Conservation (phyloP, 2,797 vertebrate genomes). For the Rhinogobio ventralis region DNA sequence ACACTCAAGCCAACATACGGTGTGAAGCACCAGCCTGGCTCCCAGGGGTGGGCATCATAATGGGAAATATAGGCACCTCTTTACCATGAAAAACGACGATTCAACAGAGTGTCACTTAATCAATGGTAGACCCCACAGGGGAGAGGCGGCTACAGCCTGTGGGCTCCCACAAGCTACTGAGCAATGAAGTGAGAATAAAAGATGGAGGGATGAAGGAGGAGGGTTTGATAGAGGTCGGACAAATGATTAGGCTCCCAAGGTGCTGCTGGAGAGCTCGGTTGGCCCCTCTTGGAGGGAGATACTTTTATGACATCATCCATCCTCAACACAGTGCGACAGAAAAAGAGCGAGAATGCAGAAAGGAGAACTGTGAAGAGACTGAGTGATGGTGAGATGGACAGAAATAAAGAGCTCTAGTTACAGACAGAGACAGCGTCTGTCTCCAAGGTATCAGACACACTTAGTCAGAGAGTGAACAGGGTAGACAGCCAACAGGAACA, state of each 20-base stretch:
- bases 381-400: neutral
- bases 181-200: slow-evolving; percentile 64
- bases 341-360: slow-evolving; percentile 53
- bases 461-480: slow-evolving; percentile 22
- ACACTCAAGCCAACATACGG: neutral
- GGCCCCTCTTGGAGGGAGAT: slow-evolving; percentile 66
- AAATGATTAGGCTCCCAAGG: slow-evolving; percentile 61
- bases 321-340: slow-evolving; percentile 60
- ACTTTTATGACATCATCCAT: slow-evolving; percentile 72
- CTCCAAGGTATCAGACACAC: slow-evolving; percentile 44
- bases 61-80: slow-evolving; percentile 72
- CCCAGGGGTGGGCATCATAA: slow-evolving; percentile 64
- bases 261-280: slow-evolving; percentile 50
- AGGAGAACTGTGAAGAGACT: slow-evolving; percentile 8
- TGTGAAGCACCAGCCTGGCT: slow-evolving; percentile 38
- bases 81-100: slow-evolving; percentile 76
- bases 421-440: slow-evolving; percentile 37
- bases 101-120: slow-evolving; percentile 75
- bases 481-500: slow-evolving; percentile 32
- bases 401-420: slow-evolving; percentile 39
- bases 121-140: slow-evolving; percentile 70
- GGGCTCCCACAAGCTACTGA: slow-evolving; percentile 58
- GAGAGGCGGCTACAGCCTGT: slow-evolving; percentile 48
- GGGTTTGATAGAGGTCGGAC: slow-evolving; percentile 58
- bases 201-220: slow-evolving; percentile 59